Percentiles rank a stretch among this genome's conserved stretches.
Evolutionary conservation across 2,888 invertebrate genomes (phyloP).

Genomic region (Reticulitermes lucifugus): DNA sequence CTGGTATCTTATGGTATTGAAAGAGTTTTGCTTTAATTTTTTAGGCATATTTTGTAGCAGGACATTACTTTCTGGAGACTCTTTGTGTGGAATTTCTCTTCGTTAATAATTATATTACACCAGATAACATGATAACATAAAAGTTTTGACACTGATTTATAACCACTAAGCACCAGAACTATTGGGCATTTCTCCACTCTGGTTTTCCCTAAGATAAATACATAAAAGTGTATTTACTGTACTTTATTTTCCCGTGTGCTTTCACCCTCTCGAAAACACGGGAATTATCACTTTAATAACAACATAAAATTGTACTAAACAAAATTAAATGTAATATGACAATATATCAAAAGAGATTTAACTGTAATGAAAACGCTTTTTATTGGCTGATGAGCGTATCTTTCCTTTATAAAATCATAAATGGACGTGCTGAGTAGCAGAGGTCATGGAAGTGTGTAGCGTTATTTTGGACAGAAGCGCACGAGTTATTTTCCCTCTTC

Average conservation of each 20-base stretch:
- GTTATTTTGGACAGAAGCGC: no score
- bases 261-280: no score
- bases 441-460: no score
- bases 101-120: not conserved
- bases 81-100: not conserved
- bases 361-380: not conserved
- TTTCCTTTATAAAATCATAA: no score
- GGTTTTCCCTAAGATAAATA: not conserved
- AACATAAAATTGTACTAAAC: not conserved
- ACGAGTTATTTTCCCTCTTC: no score
- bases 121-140: constrained; percentile 4
- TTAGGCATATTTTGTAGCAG: no score
- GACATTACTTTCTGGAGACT: not conserved
- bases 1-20: no score
- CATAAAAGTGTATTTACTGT: not conserved
- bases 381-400: no score
- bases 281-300: no score
- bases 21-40: no score
- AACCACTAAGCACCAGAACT: not conserved
- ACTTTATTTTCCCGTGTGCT: not conserved
- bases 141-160: constrained; percentile 7
- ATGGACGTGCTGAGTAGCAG: no score
- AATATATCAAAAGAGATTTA: not conserved
- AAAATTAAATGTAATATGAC: not conserved
- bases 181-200: not conserved